Evolutionary conservation across 92 coral and sea anemone species (phyloP), one percentile per base, ranked within the genome.

Genomic region (Epizoanthus illoricatus): DNA sequence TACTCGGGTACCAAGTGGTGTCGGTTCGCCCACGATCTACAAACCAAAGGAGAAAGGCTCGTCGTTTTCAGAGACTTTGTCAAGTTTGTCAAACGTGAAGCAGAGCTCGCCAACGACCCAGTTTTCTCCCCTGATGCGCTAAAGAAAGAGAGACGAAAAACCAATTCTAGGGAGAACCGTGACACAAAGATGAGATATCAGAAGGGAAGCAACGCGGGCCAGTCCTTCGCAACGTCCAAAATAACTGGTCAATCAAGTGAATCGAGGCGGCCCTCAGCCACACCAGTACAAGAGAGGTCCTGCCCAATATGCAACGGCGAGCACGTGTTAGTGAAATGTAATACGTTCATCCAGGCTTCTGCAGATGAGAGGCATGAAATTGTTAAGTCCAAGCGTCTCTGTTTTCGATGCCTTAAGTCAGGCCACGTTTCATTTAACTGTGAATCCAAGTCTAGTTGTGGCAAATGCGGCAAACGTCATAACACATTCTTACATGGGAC

Each of bases 1-100:
- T 91, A 80, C 81, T 75, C 86, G 5, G 90, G 88, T 4, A 85
- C 86, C n/a, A 85, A 92, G 33, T 87, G 96, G 91, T 89, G 96
- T 56, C 55, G 93, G 58, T 58, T 76, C n/a, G 93, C 93, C 3
- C 84, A 89, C 47, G 92, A 89, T 8, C 33, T 16, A 4, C 88
- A 83, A 20, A 15, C 68, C 8, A 89, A 87, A 45, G 57, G 69
- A 1, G 63, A 73, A 62, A 75, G 79, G 67, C 45, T 49, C 11
- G 88, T 85, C 5, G 23, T 66, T 5, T 87, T 85, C 45, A 8
- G 42, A 10, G 88, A 89, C 80, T 89, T 92, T 24, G 85, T 79
- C 3, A 69, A 86, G 12, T 91, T 89, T 17, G 87, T 86, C 7
- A 86, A 66, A 66, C 73, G 80, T 62, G 92, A 92, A 43, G 87